Evolutionary conservation across 2,113 vertebrate genomes (phyloP), one percentile per base, ranked within the genome.

Genomic region (Synchiropus splendidus): DNA sequence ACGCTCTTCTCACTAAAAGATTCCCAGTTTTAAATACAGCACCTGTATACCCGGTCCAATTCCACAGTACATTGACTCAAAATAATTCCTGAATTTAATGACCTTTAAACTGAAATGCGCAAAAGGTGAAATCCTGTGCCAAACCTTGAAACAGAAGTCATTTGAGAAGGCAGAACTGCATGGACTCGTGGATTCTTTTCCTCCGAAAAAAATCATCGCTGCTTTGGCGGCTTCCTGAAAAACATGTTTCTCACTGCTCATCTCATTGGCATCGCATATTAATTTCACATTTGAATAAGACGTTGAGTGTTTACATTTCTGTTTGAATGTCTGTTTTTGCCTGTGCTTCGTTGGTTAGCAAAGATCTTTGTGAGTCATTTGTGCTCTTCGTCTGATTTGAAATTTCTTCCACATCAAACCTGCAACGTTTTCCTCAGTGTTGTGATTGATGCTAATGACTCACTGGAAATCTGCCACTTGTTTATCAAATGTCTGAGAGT

Each of bases 401-500:
- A 60, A 54, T 77, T 79, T 75, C 69, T 55, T 70, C 67, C 60
- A 71, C 71, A 77, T 75, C 73, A 75, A 46, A 57, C 36, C 60
- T 58, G 58, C 56, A 46, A 64, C 12, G 54, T 61, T 64, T 42
- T 63, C 53, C 42, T 68, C 61, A 62, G 57, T 81, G 70, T 71
- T 77, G 71, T 67, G 75, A 75, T 75, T 59, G 71, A 46, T 57
- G 54, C 49, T 75, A 77, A 77, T 73, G 73, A 76, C 70, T 72
- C 57, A 61, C 55, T 75, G 73, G 64, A 77, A 69, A 65, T 75
- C 64, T 48, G 71, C 64, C 67, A 72, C 57, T 45, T 68, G 69
- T 79, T 81, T 61, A 69, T 77, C 66, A 74, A 56, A 60, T 54
- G 64, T 75, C 54, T 71, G 50, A 10, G 14, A 46, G 45, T 51